Percentiles rank a stretch among this genome's conserved stretches.
These are phyloP conservation scores for Drosophila bocki DNA, from an alignment of 1,140 invertebrate species.

Conservation along the genomic window DNA sequence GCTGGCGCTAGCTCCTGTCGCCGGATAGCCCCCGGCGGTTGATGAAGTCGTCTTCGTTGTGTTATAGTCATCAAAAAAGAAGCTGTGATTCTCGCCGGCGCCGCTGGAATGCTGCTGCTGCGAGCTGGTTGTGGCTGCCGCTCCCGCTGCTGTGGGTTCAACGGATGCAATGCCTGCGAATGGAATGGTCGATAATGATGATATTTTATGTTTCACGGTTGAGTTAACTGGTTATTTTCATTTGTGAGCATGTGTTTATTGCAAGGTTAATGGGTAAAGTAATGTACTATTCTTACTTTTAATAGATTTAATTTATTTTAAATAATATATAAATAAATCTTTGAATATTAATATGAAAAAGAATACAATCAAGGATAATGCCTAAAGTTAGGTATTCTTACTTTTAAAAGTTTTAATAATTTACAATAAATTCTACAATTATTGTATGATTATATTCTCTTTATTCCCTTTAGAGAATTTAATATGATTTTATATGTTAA, in stretches of 20 bases:
- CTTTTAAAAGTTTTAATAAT: too few relatives aligned
- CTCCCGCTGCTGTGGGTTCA: constrained; percentile 23
- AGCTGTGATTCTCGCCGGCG: constrained; percentile 34
- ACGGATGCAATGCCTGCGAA: constrained; percentile 44
- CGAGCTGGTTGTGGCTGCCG: constrained; percentile 1
- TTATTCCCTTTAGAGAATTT: too few relatives aligned
- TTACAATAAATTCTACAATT: too few relatives aligned
- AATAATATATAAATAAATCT: too few relatives aligned
- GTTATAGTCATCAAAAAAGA: constrained; percentile 70
- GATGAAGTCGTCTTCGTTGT: constrained; percentile 47
- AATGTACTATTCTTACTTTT: background rate
- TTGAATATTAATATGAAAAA: too few relatives aligned
- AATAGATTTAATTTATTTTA: background rate
- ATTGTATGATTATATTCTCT: too few relatives aligned
- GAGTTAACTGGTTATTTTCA: background rate
- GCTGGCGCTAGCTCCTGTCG: constrained; percentile 6
- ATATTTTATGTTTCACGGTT: background rate
- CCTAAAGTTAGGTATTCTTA: too few relatives aligned
- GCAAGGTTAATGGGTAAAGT: background rate
- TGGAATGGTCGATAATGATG: background rate
- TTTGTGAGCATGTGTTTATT: background rate
- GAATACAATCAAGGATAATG: too few relatives aligned
- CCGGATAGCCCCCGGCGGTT: constrained; percentile 24
- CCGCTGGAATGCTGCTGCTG: constrained; percentile 9
- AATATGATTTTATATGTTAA: too few relatives aligned